Evolutionary conservation across 2,888 invertebrate species (phyloP), one percentile per base, ranked within the genome.

Genomic region (Abrostola triplasia): DNA sequence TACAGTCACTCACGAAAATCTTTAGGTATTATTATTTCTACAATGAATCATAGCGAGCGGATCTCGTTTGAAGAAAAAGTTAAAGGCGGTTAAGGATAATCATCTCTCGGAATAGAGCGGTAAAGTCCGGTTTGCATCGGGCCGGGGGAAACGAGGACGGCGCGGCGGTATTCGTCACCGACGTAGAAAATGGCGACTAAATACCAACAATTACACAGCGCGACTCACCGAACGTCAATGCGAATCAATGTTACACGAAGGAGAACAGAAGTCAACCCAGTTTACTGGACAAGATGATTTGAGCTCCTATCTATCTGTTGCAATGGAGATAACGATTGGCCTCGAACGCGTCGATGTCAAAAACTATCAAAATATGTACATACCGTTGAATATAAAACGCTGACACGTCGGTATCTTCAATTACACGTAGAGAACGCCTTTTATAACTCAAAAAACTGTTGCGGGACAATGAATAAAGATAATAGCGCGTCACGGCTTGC

Each of bases 101-200:
- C 80, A 86, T 88, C 92, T 91, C 88, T 91, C 87, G 13, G 90
- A 84, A 77, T 85, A 87, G 81, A 84, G 88, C 81, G 78, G 87
- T 94, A 93, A 89, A 91, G 93, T 92, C 89, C 86, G 87, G 88
- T 93, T 93, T 93, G 79, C 87, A 77, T 80, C 84, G 86, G 79
- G 74, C 78, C 76, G 76, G 73, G 74, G 79, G 83, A 92, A 93
- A 91, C 89, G 93, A 90, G 93, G 92, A 92, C 93, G 92, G 89
- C 82, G 86, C 91, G 88, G 89, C 76, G 85, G 90, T 90, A 92
- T 93, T 94, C 94, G 94, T 94, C 94, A 94, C 91, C 91, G 90
- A 90, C 85, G 91, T 93, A 93, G 94, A 94, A 94, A 94, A 94
- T 93, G 94, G 94, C 93, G 93, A 93, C 93, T 93, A 92, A 93